Percentiles rank a stretch among this genome's conserved stretches.
Evolutionary conservation across 2,888 invertebrate genomes (phyloP).

Genomic region (Atethmia centrago): DNA sequence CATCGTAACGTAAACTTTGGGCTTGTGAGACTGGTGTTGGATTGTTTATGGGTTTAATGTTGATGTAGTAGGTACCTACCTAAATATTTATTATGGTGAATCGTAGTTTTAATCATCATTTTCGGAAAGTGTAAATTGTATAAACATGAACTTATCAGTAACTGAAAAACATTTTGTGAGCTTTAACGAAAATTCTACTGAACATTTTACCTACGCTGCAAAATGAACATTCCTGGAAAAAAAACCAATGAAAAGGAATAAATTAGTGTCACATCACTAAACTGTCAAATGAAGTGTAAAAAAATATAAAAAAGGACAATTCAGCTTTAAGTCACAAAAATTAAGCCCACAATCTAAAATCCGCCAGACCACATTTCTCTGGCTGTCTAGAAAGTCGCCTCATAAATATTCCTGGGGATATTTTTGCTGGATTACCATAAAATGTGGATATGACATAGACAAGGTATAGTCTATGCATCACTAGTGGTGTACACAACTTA

Average conservation of each 20-base stretch:
- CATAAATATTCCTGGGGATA: constrained; percentile 56
- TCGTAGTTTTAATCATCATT: too few relatives aligned
- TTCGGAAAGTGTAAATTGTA: too few relatives aligned
- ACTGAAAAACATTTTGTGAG: neutral
- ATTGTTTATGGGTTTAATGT: neutral
- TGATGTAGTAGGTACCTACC: neutral
- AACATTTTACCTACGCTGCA: neutral
- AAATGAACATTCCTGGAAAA: neutral
- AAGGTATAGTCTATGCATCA: constrained; percentile 55
- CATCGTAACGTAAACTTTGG: constrained; percentile 15
- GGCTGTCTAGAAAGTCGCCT: constrained; percentile 44
- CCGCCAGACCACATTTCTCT: constrained; percentile 40
- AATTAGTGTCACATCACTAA: neutral
- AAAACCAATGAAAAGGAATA: neutral
- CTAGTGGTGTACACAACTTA: constrained; percentile 51
- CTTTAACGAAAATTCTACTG: neutral
- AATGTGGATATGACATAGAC: constrained; percentile 54
- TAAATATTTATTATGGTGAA: too few relatives aligned
- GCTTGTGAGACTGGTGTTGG: constrained; percentile 6
- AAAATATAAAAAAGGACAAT: neutral
- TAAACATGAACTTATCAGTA: too few relatives aligned
- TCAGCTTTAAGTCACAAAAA: constrained; percentile 25
- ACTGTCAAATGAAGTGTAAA: constrained; percentile 2
- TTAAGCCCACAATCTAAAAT: constrained; percentile 31
- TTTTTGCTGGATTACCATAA: constrained; percentile 55